Base-by-base conservation (phyloP, 2,888 invertebrate species). In the Folsomia manolachei region DNA sequence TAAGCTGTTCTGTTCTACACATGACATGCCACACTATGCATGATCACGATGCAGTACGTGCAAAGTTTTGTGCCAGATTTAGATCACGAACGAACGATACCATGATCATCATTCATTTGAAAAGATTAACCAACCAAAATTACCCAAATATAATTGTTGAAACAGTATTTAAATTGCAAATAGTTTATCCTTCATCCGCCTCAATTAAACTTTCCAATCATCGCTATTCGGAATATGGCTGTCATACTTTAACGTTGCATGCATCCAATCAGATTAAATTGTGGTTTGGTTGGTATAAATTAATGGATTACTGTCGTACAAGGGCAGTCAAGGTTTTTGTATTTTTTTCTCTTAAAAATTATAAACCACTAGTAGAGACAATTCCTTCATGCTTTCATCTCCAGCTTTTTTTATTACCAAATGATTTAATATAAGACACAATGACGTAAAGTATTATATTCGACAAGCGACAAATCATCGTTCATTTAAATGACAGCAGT, bases 51-150 rank as follows among this genome's bases (percentile, higher is more conserved):
- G 39, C 7, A 56, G 4, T 14, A 19, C 19, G 27, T 75, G 73
- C 71, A 73, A 70, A 69, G 63, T 75, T 69, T 69, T 72, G 61
- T 73, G 72, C 72, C 76, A 73, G 73, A 76, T 76, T 71, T 76
- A 73, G 73, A 53, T 66, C 23, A 66, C 27, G 66, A 26, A n/a
- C n/a, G n/a, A n/a, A n/a, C n/a, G n/a, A n/a, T n/a, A n/a, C n/a
- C n/a, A n/a, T n/a, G n/a, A n/a, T n/a, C n/a, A n/a, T 64, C 27
- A 27, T 72, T 39, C 39, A 39, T 39, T 39, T 56, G 7, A 18
- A 14, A 56, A 56, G 21, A 7, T 56, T n/a, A 56, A 56, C 19
- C n/a, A 56, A n/a, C n/a, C n/a, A 21, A 56, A 14, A 56, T 39
- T 4, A 39, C 39, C 39, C 4, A 39, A 39, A 39, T 71, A 73